These are phyloP conservation scores for Rissa tridactyla DNA, from an alignment of 2,113 vertebrate genomes.

Conservation along the genomic window DNA sequence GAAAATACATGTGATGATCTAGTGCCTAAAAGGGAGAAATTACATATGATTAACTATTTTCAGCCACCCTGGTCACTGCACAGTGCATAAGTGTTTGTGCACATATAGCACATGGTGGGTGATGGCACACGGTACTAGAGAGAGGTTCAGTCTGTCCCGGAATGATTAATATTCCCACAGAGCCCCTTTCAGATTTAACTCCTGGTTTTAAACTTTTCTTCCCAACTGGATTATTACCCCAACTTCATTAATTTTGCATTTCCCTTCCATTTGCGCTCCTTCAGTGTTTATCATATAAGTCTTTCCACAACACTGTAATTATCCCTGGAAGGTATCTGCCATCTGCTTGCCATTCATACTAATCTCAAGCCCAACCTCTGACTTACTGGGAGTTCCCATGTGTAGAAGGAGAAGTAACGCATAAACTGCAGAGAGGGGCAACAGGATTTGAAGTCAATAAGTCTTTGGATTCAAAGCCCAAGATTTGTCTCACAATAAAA, in stretches of 20 bases:
- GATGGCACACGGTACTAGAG: neutral
- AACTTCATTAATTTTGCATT: conserved; percentile 44
- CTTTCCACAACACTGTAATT: conserved; percentile 40
- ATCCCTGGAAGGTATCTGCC: conserved; percentile 51
- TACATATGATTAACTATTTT: neutral
- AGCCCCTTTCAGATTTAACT: neutral
- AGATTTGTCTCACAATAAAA: neutral
- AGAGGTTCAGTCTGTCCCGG: neutral
- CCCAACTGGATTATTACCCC: conserved; percentile 12
- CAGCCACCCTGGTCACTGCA: neutral
- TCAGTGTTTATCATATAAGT: neutral
- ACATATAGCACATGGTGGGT: neutral
- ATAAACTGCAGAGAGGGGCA: neutral
- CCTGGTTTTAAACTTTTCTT: neutral
- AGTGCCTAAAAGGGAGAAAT: neutral
- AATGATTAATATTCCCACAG: neutral
- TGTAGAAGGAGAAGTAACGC: neutral
- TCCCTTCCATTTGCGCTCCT: conserved; percentile 33
- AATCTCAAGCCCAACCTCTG: neutral
- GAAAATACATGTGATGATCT: neutral
- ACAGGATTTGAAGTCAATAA: neutral
- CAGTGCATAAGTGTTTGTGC: neutral
- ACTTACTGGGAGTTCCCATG: neutral
- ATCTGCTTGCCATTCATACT: conserved; percentile 43
- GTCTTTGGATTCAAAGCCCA: neutral